Evolutionary conservation across 2,797 vertebrate genomes (phyloP).

Genomic region (Chiroxiphia lanceolata): DNA sequence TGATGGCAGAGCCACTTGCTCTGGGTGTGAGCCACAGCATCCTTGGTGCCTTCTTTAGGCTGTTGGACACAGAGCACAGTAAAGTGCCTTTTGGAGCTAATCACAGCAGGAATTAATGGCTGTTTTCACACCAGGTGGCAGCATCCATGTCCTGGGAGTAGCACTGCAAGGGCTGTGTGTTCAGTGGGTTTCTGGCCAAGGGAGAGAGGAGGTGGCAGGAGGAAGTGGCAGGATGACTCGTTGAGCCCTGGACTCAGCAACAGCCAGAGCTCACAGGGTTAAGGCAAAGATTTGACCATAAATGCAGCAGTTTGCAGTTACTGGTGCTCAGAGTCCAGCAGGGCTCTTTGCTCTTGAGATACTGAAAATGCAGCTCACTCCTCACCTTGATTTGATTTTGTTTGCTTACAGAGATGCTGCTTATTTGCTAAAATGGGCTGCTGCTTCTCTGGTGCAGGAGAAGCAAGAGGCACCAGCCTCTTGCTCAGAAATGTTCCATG

Average conservation of each 20-base stretch:
- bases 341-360: background rate
- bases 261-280: background rate
- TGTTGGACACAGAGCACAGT: background rate
- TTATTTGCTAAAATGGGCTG: background rate
- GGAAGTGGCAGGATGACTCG: background rate
- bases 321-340: background rate
- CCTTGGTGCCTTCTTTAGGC: background rate
- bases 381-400: background rate
- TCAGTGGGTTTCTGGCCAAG: background rate
- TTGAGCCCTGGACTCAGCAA: background rate
- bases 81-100: slow-evolving; percentile 1
- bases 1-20: background rate
- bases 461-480: background rate
- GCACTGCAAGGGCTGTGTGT: background rate
- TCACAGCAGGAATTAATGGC: slow-evolving; percentile 43
- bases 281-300: background rate
- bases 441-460: background rate
- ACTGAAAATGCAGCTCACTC: background rate
- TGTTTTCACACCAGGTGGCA: background rate
- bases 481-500: accelerated
- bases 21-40: background rate
- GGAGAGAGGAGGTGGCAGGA: background rate
- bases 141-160: background rate
- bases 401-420: background rate
- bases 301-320: background rate